Evolutionary conservation across 2,888 invertebrate genomes (phyloP).

Genomic region (Megaustenia siamemsis): DNA sequence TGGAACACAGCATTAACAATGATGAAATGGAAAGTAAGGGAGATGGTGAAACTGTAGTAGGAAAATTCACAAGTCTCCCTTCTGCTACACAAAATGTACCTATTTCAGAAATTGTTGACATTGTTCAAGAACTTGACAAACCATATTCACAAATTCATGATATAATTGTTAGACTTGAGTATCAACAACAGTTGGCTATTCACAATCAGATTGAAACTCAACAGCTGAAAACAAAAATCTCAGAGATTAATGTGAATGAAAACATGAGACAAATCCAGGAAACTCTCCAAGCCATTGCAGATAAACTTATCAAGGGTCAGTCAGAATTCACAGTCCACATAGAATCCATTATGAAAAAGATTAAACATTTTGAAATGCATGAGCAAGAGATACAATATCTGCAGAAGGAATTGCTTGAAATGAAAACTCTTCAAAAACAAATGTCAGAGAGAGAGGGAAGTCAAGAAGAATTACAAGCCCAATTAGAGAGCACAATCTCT

Average conservation of each 20-base stretch:
- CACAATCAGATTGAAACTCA: constrained; percentile 7
- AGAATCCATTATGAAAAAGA: constrained; percentile 20
- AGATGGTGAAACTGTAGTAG: background rate
- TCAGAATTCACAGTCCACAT: background rate
- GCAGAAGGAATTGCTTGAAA: constrained; percentile 19
- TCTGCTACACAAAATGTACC: background rate
- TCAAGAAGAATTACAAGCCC: constrained; percentile 31
- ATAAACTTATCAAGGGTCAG: constrained; percentile 7
- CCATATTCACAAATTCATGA: background rate
- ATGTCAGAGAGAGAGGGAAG: background rate
- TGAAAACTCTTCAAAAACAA: background rate
- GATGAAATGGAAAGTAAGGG: background rate
- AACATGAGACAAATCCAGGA: background rate
- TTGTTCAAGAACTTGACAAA: background rate
- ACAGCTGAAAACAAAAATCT: constrained; percentile 2
- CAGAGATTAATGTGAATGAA: constrained; percentile 19
- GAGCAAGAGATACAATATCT: constrained; percentile 9
- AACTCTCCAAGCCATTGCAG: background rate
- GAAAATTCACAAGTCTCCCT: background rate
- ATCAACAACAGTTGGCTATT: constrained; percentile 1
- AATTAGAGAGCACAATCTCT: constrained; percentile 42
- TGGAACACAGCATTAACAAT: background rate
- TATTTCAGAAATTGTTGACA: constrained; percentile 3
- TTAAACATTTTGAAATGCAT: background rate
- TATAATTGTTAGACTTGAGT: background rate